These are phyloP conservation scores for Drosophila ustulata DNA, from an alignment of 2,888 invertebrate species.

Conservation along the genomic window DNA sequence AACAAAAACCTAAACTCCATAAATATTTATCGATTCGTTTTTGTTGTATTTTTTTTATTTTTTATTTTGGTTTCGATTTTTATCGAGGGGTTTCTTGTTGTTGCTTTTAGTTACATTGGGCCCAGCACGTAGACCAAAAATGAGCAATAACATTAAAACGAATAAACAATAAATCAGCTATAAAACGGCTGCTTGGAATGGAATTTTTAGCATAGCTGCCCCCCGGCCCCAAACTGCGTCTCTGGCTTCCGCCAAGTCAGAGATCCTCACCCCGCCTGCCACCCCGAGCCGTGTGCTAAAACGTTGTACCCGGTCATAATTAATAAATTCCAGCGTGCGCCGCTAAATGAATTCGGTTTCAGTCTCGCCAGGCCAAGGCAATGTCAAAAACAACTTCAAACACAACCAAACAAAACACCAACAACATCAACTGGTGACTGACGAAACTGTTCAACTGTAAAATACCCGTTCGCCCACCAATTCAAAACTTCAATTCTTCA, in stretches of 20 bases:
- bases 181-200: conserved; percentile 62
- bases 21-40: conserved; percentile 68
- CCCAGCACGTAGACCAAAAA: conserved; percentile 63
- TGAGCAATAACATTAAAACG: conserved; percentile 66
- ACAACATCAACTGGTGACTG: conserved; percentile 3
- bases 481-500: too few species aligned
- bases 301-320: conserved; percentile 61
- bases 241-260: not conserved
- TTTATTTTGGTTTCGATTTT: conserved; percentile 18
- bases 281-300: conserved; percentile 25
- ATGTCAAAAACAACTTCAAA: conserved; percentile 51
- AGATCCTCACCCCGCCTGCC: not conserved
- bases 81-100: conserved; percentile 3
- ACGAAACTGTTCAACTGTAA: conserved; percentile 9
- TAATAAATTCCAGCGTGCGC: conserved; percentile 79
- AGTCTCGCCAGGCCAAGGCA: conserved; percentile 54
- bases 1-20: conserved; percentile 66
- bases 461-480: not conserved
- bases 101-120: conserved; percentile 41
- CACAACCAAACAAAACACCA: conserved; percentile 48
- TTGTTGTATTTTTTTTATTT: conserved; percentile 13
- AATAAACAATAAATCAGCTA: conserved; percentile 71
- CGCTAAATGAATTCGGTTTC: conserved; percentile 56
- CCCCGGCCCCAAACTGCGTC: conserved; percentile 4
- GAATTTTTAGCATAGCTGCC: conserved; percentile 67